Evolutionary conservation across 2,797 vertebrate species (phyloP).

Genomic region (Margarornis squamiger): DNA sequence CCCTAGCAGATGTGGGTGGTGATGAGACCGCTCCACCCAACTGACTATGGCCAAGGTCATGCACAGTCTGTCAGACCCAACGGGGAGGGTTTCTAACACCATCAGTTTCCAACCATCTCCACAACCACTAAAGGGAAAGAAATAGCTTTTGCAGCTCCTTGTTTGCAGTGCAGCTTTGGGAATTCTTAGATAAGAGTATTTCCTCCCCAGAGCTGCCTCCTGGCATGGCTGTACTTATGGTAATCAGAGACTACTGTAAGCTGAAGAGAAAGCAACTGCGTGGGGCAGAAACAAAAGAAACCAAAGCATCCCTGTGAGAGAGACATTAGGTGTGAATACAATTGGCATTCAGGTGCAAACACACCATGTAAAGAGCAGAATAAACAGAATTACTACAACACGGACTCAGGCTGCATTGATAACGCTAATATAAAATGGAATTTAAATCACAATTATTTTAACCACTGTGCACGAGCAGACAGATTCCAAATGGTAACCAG

Average conservation of each 20-base stretch:
- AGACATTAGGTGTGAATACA: neutral
- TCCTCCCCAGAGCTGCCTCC: neutral
- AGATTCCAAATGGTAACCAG: neutral
- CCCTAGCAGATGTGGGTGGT: neutral
- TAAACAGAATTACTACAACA: neutral
- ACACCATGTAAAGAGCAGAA: neutral
- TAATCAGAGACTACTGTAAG: neutral
- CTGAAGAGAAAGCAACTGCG: neutral
- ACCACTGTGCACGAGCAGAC: neutral
- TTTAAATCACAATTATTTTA: neutral
- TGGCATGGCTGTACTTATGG: neutral
- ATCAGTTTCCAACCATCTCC: neutral
- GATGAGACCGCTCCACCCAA: neutral
- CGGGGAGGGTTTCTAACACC: neutral
- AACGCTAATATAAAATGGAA: neutral
- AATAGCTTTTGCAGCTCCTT: neutral
- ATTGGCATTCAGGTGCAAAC: no score
- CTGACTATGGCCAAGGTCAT: neutral
- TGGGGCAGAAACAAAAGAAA: conserved; percentile 9
- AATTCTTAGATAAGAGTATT: neutral
- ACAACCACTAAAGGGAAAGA: neutral
- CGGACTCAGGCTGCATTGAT: neutral
- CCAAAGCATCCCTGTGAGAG: neutral
- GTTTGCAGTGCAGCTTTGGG: neutral
- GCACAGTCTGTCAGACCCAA: neutral